Base-by-base conservation (phyloP, 2,113 vertebrate species). In the Oceanites oceanicus region DNA sequence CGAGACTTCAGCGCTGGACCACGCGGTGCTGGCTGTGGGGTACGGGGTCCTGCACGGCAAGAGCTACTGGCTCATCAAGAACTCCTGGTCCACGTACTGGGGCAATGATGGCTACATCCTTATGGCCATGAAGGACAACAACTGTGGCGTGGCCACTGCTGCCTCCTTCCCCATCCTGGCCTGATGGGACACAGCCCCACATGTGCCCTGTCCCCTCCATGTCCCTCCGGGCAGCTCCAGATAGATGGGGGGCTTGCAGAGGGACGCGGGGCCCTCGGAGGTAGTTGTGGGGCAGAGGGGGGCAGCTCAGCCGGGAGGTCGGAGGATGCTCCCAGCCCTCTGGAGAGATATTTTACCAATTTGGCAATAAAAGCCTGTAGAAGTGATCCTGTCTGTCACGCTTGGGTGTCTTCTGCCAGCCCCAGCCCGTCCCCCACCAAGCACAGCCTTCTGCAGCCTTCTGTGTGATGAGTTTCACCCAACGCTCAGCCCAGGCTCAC, bases 71-170 rank as follows among this genome's bases (percentile, higher is more conserved):
- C 85, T 99, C 44, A 85, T 99, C 71, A 98, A 98, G 97, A 99
- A 99, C 95, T 99, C 98, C 5, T 98, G 98, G 98, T 99, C 98
- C 73, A 98, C 98, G 0, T 98, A 98, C 74, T 98, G 98, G 98
- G 98, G 98, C 52, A 98, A 98, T 6, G 97, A 98, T 6, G 98
- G 98, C 80, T 98, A 98, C 94, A 95, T 99, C 74, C 98, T 99
- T 62, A 98, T 98, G 97, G 98, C 98, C 38, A 98, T 97, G 98
- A 98, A 98, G 76, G 98, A 98, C 56, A 98, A 98, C 92, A 98
- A 98, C 96, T 99, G 98, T 15, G 98, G 98, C 0, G 98, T 98
- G 63, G 49, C 98, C 36, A 98, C 98, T 3, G 98, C 98, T 1
- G 98, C 99, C 36, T 98, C 98, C 15, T 98, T 97, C n/a, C 98